A percentile compares a stretch with the other conserved stretches of the same genome.
Evolutionary conservation across 2,797 vertebrate genomes (phyloP).

Genomic region (Chelon labrosus): DNA sequence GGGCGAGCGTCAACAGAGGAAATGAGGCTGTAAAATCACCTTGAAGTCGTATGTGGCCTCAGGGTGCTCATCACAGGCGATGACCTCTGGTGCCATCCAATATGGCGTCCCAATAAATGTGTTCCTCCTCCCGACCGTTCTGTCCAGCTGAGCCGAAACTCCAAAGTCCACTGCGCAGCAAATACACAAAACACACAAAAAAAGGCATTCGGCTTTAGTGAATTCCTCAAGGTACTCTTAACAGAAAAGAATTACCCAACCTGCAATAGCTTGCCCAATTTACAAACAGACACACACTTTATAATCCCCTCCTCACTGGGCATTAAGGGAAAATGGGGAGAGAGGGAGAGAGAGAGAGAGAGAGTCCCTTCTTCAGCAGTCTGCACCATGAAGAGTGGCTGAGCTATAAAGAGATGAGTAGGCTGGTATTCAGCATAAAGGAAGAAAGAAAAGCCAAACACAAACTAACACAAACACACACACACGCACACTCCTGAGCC

Average conservation of each 20-base stretch:
- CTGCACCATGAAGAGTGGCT: slow-evolving; percentile 41
- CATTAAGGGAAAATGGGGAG: slow-evolving; percentile 5
- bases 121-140: slow-evolving; percentile 93
- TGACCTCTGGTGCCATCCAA: slow-evolving; percentile 99
- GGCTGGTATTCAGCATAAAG: slow-evolving; percentile 56
- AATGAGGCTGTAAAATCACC: slow-evolving; percentile 73
- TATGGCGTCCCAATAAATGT: slow-evolving; percentile 98
- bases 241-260: slow-evolving; percentile 40
- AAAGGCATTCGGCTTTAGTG: slow-evolving; percentile 43
- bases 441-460: slow-evolving; percentile 37
- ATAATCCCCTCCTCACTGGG: slow-evolving; percentile 56
- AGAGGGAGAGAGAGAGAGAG: background rate
- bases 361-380: slow-evolving; percentile 53
- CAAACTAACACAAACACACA: background rate
- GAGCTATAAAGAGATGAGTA: slow-evolving; percentile 53
- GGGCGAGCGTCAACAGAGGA: background rate
- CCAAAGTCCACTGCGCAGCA: slow-evolving; percentile 91
- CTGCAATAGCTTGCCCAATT: slow-evolving; percentile 31
- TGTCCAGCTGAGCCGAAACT: slow-evolving; percentile 94
- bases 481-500: slow-evolving; percentile 14
- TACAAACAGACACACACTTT: slow-evolving; percentile 38
- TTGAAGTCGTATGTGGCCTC: slow-evolving; percentile 96
- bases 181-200: slow-evolving; percentile 30
- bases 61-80: slow-evolving; percentile 95
- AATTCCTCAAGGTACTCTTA: slow-evolving; percentile 46